Conservation (phyloP, 2,113 vertebrate species). For the Prinia subflava region DNA sequence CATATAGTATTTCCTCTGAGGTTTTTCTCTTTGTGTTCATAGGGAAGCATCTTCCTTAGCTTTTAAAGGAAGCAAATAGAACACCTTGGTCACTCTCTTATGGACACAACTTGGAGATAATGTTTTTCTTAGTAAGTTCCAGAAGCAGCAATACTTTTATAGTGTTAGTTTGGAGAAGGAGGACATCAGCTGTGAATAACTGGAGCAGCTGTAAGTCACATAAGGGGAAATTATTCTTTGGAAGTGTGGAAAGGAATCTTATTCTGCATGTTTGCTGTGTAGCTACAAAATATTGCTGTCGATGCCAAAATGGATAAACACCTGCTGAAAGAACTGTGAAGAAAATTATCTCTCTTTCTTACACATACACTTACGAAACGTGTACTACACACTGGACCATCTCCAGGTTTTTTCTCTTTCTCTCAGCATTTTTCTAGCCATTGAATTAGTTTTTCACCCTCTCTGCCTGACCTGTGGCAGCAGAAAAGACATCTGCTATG, state of each 20-base stretch:
- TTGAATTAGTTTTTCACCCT: slow-evolving; percentile 31
- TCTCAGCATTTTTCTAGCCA: slow-evolving; percentile 9
- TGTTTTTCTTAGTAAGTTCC: slow-evolving; percentile 22
- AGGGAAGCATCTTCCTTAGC: not conserved
- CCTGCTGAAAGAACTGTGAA: slow-evolving; percentile 46
- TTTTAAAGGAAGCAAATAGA: slow-evolving; percentile 12
- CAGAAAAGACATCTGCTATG: slow-evolving; percentile 48
- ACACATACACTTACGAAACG: not conserved
- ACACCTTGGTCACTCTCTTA: not conserved
- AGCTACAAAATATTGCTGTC: slow-evolving; percentile 62
- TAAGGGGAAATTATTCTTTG: slow-evolving; percentile 65
- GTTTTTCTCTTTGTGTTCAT: not conserved
- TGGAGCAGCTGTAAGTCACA: slow-evolving; percentile 56
- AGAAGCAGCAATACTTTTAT: slow-evolving; percentile 34
- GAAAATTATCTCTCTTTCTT: slow-evolving; percentile 41
- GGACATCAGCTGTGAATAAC: slow-evolving; percentile 59
- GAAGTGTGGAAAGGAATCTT: slow-evolving; percentile 32
- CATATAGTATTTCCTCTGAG: not conserved
- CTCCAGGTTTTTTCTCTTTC: slow-evolving; percentile 39
- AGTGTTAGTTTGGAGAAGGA: slow-evolving; percentile 5
- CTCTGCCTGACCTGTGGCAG: slow-evolving; percentile 44
- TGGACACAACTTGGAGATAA: slow-evolving; percentile 35
- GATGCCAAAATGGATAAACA: slow-evolving; percentile 51
- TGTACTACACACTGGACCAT: not conserved
- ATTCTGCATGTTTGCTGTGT: slow-evolving; percentile 41